Evolutionary conservation across 2,888 invertebrate genomes (phyloP).

Genomic region (Trissolcus brochymenae): DNA sequence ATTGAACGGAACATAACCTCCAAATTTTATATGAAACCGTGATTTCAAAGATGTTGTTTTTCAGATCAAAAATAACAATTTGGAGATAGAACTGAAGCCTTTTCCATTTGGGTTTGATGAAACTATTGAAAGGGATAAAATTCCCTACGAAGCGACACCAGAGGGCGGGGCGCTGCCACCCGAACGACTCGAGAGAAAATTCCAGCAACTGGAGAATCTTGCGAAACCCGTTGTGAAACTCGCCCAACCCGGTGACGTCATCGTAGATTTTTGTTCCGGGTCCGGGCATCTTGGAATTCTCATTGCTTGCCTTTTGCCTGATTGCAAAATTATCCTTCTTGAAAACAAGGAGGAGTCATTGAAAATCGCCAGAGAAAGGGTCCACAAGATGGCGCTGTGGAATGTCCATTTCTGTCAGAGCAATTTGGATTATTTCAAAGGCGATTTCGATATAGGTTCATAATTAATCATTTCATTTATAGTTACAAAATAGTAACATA

Average conservation of each 20-base stretch:
- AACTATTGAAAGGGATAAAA: conserved; percentile 82
- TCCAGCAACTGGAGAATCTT: conserved; percentile 91
- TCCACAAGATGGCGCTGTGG: conserved; percentile 81
- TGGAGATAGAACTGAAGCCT: conserved; percentile 72
- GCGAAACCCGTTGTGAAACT: conserved; percentile 85
- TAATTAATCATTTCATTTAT: not conserved
- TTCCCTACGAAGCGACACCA: conserved; percentile 87
- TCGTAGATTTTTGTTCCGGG: conserved; percentile 97
- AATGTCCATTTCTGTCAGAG: conserved; percentile 91
- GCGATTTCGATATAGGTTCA: conserved; percentile 85
- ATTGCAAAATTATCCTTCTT: conserved; percentile 87
- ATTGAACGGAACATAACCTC: not conserved
- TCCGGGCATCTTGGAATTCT: conserved; percentile 95
- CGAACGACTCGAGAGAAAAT: conserved; percentile 85
- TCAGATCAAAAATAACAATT: conserved; percentile 63
- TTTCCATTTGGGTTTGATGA: conserved; percentile 75
- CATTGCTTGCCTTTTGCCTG: conserved; percentile 86
- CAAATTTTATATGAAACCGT: not conserved
- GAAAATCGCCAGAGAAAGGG: conserved; percentile 84
- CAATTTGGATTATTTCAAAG: conserved; percentile 92
- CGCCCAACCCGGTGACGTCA: conserved; percentile 82
- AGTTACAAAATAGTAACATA: too few species aligned
- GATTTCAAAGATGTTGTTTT: not conserved
- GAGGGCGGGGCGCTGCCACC: conserved; percentile 87
- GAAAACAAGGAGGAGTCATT: conserved; percentile 95